Evolutionary conservation across 37 sponge, comb jelly and placozoan genomes (phyloP).

Genomic region (Amphimedon queenslandica): DNA sequence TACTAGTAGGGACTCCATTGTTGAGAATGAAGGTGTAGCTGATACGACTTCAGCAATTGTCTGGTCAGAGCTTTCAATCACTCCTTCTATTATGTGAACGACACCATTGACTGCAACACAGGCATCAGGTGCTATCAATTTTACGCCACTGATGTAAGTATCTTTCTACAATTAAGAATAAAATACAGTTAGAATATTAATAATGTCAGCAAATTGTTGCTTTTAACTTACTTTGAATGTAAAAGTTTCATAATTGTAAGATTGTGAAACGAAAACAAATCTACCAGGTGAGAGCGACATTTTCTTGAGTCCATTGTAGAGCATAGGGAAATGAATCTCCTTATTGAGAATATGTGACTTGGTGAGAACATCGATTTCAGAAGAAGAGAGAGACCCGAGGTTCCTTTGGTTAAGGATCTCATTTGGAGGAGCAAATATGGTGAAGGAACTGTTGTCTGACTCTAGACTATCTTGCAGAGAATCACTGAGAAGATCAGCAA

Average conservation of each 20-base stretch:
- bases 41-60: background rate
- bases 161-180: background rate
- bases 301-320: background rate
- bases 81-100: background rate
- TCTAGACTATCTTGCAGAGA: background rate
- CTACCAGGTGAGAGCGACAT: background rate
- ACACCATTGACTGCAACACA: background rate
- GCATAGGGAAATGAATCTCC: background rate
- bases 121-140: background rate
- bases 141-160: background rate
- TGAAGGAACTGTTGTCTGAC: background rate
- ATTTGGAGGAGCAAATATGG: conserved; percentile 32
- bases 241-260: too few relatives aligned
- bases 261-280: conserved; percentile 7
- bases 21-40: background rate
- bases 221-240: too few relatives aligned
- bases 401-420: conserved; percentile 7
- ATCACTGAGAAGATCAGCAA: background rate
- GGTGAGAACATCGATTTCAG: background rate
- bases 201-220: too few relatives aligned
- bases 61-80: background rate
- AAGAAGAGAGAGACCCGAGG: background rate
- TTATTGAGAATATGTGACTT: background rate
- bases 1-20: background rate
- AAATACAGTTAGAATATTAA: too few relatives aligned